A percentile compares a stretch with the other conserved stretches of the same genome.
phyloP scores from a whole-genome alignment of 2,113 vertebrate genomes.

The Benthochromis sp. region DNA sequence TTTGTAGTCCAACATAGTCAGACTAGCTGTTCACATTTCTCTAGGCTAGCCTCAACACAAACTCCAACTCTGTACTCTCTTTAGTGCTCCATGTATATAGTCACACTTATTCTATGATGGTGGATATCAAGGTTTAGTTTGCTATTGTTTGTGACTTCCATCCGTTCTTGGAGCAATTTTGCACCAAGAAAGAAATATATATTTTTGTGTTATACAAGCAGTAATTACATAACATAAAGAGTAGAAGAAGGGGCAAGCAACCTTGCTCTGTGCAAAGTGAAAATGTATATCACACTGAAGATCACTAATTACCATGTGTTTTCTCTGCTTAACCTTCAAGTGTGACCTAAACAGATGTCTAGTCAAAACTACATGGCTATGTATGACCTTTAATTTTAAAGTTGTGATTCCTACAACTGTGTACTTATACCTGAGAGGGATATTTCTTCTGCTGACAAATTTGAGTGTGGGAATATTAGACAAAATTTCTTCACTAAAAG shows the following conservation, averaged over 20 bases:
- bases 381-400: background rate
- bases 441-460: background rate
- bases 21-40: background rate
- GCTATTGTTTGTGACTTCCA: background rate
- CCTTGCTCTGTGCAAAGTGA: background rate
- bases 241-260: background rate
- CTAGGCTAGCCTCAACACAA: background rate
- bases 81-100: background rate
- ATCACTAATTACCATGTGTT: background rate
- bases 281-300: background rate
- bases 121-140: background rate
- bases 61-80: background rate
- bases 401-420: background rate
- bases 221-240: background rate
- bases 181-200: background rate
- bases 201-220: background rate
- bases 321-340: background rate
- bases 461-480: background rate
- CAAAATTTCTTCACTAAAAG: background rate
- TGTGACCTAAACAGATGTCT: background rate
- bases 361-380: background rate
- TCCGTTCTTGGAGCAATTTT: background rate
- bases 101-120: background rate
- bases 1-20: background rate
- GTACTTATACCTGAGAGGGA: background rate